phyloP scores from a whole-genome alignment of 2,113 vertebrate species.

The Chelonoidis abingdonii region DNA sequence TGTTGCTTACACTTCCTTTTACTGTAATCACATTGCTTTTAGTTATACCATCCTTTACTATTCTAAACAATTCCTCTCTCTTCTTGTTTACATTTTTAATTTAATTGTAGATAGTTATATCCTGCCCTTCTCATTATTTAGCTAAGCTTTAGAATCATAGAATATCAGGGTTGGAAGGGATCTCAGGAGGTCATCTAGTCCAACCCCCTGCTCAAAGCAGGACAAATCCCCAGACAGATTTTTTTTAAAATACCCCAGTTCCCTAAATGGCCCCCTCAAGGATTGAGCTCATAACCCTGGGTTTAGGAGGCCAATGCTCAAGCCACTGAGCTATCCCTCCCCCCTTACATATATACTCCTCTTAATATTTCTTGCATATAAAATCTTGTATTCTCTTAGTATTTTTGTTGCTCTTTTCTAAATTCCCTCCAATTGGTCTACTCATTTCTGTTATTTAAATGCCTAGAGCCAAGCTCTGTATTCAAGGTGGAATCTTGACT shows the following conservation, averaged over 20 bases:
- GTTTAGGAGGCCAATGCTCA: too few relatives aligned
- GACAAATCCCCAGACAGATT: too few relatives aligned
- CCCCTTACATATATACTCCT: background rate
- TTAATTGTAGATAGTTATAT: background rate
- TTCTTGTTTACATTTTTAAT: background rate
- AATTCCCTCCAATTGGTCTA: background rate
- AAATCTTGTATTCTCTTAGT: background rate
- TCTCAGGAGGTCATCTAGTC: too few relatives aligned
- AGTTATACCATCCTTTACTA: background rate
- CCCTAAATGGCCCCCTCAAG: too few relatives aligned
- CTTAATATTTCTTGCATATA: background rate
- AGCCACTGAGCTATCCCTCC: background rate
- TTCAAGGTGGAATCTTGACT: conserved; percentile 4
- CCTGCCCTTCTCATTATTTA: background rate
- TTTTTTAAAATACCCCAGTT: too few relatives aligned
- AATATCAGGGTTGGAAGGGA: too few relatives aligned
- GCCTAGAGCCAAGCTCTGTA: conserved; percentile 7
- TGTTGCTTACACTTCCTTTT: background rate
- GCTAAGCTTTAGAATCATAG: background rate
- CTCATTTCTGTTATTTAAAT: background rate
- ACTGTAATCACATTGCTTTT: background rate
- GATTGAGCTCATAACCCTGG: too few relatives aligned
- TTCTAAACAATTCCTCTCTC: background rate
- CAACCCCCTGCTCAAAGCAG: too few relatives aligned
- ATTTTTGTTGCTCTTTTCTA: background rate